Conservation (phyloP, 2,113 vertebrate genomes). For the Anarhynchus alexandrinus region DNA sequence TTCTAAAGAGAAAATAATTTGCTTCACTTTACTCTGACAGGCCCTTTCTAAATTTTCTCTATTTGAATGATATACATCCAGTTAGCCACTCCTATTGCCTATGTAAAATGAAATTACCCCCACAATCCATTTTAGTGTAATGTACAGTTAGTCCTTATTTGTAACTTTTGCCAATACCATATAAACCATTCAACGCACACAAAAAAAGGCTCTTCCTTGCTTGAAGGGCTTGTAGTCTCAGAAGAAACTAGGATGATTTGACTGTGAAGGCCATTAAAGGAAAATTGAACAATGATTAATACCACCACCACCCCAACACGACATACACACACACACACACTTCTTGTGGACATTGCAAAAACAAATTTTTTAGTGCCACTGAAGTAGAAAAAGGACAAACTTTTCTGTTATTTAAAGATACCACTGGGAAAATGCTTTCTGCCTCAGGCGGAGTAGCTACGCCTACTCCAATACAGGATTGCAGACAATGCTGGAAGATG, state of each 20-base stretch:
- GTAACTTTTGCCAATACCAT: neutral
- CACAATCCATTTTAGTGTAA: neutral
- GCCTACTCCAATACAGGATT: neutral
- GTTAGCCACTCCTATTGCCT: neutral
- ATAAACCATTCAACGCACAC: neutral
- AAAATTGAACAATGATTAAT: neutral
- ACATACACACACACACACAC: neutral
- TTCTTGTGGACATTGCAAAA: neutral
- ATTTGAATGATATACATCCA: neutral
- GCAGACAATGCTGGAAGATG: neutral
- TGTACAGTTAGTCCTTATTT: neutral
- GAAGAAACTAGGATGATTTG: neutral
- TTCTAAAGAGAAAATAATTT: neutral
- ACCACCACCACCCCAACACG: neutral
- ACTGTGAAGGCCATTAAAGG: neutral
- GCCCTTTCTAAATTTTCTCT: neutral
- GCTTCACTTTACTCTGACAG: neutral
- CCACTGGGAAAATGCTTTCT: neutral
- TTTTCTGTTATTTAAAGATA: neutral
- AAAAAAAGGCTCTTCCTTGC: neutral
- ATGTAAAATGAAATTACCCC: neutral
- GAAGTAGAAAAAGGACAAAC: neutral
- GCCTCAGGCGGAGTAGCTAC: neutral
- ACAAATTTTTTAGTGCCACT: neutral
- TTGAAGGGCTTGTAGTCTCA: neutral